Evolutionary conservation across 2,888 invertebrate species (phyloP).

Genomic region (Abrostola triplasia): DNA sequence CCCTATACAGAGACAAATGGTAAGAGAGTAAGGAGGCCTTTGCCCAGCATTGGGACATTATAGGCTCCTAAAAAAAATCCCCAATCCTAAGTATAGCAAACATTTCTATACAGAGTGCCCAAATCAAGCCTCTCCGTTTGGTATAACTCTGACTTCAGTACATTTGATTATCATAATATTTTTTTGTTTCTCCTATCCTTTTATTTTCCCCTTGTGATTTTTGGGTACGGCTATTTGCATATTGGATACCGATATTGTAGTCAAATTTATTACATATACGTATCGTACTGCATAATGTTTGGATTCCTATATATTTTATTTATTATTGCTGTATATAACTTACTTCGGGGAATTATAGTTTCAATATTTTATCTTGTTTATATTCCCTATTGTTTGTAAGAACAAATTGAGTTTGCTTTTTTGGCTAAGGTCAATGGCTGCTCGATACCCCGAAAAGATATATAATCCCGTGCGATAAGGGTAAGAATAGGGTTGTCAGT

Average conservation of each 20-base stretch:
- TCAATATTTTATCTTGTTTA: slow-evolving; percentile 50
- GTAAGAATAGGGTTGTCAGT: slow-evolving; percentile 47
- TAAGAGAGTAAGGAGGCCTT: too few relatives aligned
- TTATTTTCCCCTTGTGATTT: slow-evolving; percentile 85
- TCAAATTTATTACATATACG: slow-evolving; percentile 80
- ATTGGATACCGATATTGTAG: slow-evolving; percentile 83
- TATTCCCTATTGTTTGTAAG: slow-evolving; percentile 39
- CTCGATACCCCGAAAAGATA: slow-evolving; percentile 37
- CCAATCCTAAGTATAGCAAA: too few relatives aligned
- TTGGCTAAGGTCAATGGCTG: slow-evolving; percentile 39
- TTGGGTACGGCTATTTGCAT: slow-evolving; percentile 79
- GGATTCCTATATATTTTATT: slow-evolving; percentile 69
- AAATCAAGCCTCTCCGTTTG: slow-evolving; percentile 64
- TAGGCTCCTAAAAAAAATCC: too few relatives aligned
- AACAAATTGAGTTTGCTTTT: slow-evolving; percentile 45
- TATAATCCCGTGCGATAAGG: slow-evolving; percentile 50
- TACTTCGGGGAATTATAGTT: slow-evolving; percentile 61
- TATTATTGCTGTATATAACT: slow-evolving; percentile 43
- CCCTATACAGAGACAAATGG: too few relatives aligned
- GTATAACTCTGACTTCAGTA: slow-evolving; percentile 72
- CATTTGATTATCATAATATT: slow-evolving; percentile 83
- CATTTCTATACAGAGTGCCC: slow-evolving; percentile 34
- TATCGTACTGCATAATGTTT: slow-evolving; percentile 73
- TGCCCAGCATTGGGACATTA: too few relatives aligned
- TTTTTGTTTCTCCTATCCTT: slow-evolving; percentile 76